These are phyloP conservation scores for Clarias macrocephalus DNA, from an alignment of 2,113 vertebrate genomes.

Conservation along the genomic window DNA sequence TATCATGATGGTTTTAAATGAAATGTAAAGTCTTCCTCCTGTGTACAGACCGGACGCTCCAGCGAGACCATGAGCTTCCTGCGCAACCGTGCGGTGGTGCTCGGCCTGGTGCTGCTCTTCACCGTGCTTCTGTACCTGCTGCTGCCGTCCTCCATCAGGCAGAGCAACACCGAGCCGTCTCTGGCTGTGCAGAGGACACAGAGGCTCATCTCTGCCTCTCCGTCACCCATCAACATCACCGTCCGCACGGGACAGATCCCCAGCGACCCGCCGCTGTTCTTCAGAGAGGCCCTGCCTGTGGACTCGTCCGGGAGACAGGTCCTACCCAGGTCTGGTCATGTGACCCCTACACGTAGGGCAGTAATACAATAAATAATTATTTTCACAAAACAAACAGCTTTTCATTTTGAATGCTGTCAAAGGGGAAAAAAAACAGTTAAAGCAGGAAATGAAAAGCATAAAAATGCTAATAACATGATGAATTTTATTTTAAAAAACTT, in stretches of 20 bases:
- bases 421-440: not conserved
- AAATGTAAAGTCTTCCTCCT: not conserved
- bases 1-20: not conserved
- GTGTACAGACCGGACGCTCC: constrained; percentile 46
- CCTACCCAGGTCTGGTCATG: constrained; percentile 73
- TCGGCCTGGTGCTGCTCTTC: constrained; percentile 79
- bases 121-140: constrained; percentile 82
- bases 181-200: constrained; percentile 65
- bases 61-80: constrained; percentile 69
- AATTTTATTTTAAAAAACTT: not conserved
- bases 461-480: too few species aligned
- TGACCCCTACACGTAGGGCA: not conserved
- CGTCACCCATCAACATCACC: constrained; percentile 68
- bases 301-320: constrained; percentile 64
- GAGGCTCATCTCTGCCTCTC: constrained; percentile 57
- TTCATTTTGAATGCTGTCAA: not conserved
- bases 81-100: constrained; percentile 76
- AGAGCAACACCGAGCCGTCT: constrained; percentile 71
- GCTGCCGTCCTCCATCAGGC: constrained; percentile 75
- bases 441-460: not conserved
- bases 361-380: not conserved
- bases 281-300: constrained; percentile 80
- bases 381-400: not conserved
- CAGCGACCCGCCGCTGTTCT: constrained; percentile 82
- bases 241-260: constrained; percentile 72